Evolutionary conservation across 2,888 invertebrate species (phyloP), one percentile per base, ranked within the genome.

Genomic region (Orthosia incerta): DNA sequence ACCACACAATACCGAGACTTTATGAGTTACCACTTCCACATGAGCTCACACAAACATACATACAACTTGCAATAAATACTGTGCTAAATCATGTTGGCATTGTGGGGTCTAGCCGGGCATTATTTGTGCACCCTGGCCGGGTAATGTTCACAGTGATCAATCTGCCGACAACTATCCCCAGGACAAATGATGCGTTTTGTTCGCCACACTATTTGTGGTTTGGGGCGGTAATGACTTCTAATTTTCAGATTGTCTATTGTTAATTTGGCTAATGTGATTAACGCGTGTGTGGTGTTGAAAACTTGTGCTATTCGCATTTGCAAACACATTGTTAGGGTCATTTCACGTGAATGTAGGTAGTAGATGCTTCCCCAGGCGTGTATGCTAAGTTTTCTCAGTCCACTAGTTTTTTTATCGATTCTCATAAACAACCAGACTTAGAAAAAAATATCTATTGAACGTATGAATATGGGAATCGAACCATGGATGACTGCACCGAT

Each of bases 141-240:
- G 51, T 26, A 71, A 74, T 80, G 87, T 53, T 64, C 71, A 51
- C 70, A 48, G 79, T 68, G 79, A 88, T 88, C 86, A 80, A 87
- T 88, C 88, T 86, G 79, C 56, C 74, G 74, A 62, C 79, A 73
- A 79, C 81, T 76, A 72, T 70, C 79, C 61, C 61, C 71, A 60
- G n/a, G 83, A 86, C 88, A 88, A 88, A 88, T 88, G 82, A 83
- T 73, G 82, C 72, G 76, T 80, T 84, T 82, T 84, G 81, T 75
- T 74, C 67, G 56, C 60, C 68, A 59, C 67, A 51, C 23, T 74
- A 59, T 62, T 67, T 65, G 81, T 60, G 70, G 63, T 67, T 18
- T 56, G 45, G 71, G 61, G 80, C 9, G 55, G 46, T 69, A 79
- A 66, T 59, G 59, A 62, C 74, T 46, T 46, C 39, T 74, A 71